Base-by-base conservation (phyloP, 2,888 invertebrate genomes). In the Pinctada fucata region DNA sequence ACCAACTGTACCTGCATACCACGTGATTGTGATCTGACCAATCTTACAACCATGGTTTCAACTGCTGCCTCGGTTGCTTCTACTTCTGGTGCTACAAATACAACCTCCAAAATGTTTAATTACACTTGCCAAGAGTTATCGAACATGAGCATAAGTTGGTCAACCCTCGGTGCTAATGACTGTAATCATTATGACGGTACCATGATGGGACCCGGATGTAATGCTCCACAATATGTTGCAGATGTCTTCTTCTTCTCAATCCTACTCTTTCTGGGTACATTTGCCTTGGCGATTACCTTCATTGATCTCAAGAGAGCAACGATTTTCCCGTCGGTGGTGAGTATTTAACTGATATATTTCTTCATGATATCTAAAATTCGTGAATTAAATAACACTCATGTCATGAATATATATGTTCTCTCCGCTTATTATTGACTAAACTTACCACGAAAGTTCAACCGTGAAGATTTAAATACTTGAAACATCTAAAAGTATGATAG, bases 171-270 rank as follows among this genome's bases (percentile, higher is more conserved):
- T 4, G 47, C 69, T 5, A 69, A 73, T 0, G 72, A 64, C 3
- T 87, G 87, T 69, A 6, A 50, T 4, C 16, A 65, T 3, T 82
- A 68, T 48, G 82, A 83, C 5, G 86, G 87, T 31, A 48, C 65
- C 2, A 63, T 84, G n/a, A 67, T 82, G 45, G 86, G 97, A 97
- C 93, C 70, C 45, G 85, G 82, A 47, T 87, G 87, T 68, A 75
- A 77, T 48, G 68, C 82, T 2, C 76, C 76, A 2, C 64, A 80
- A 5, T 88, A 86, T 65, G 82, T 81, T 5, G 70, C 85, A 6
- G 86, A 99, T 93, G 97, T 98, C 82, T 98, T 96, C 93, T 95
- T 98, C 83, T 97, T 99, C 97, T 98, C 98, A 76, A 94, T 97
- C 86, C 95, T 98, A 81, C 94, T 99, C 81, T 98, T 98, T 93